A percentile compares a stretch with the other conserved stretches of the same genome.
These are phyloP conservation scores for Cynaeus angustus DNA, from an alignment of 2,888 invertebrate species.

Conservation along the genomic window DNA sequence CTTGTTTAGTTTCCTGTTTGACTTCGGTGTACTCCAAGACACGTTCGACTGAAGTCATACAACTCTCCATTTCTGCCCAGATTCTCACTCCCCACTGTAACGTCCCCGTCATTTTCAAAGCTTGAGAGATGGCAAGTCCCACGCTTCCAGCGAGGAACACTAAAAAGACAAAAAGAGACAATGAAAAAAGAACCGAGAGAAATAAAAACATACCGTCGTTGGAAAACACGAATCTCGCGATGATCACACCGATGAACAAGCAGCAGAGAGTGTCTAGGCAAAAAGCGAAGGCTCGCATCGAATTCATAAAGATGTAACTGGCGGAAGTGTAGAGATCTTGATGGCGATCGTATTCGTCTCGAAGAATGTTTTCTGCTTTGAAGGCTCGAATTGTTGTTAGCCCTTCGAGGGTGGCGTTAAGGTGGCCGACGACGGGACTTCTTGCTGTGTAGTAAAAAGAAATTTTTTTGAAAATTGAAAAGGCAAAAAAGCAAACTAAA, in stretches of 20 bases:
- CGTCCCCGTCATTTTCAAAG: conserved; percentile 77
- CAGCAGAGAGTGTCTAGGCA: conserved; percentile 62
- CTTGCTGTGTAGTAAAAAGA: conserved; percentile 60
- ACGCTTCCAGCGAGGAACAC: conserved; percentile 72
- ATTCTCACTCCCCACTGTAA: conserved; percentile 81
- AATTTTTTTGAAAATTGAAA: too few relatives aligned
- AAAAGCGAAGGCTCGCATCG: conserved; percentile 64
- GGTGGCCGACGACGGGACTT: conserved; percentile 68
- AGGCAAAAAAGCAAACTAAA: too few relatives aligned
- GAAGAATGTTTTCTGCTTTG: conserved; percentile 63
- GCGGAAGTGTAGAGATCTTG: conserved; percentile 67
- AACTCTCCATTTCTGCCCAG: conserved; percentile 86
- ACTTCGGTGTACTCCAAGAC: conserved; percentile 73
- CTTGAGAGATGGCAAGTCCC: conserved; percentile 72
- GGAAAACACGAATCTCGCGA: conserved; percentile 58
- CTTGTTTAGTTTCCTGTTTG: conserved; percentile 65
- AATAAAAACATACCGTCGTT: conserved; percentile 53
- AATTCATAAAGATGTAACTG: conserved; percentile 63
- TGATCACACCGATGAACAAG: conserved; percentile 51
- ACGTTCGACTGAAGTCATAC: conserved; percentile 93
- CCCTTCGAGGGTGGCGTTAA: conserved; percentile 68
- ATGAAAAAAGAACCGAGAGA: conserved; percentile 9
- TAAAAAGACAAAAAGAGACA: conserved; percentile 42
- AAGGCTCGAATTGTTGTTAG: conserved; percentile 66
- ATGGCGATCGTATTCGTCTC: conserved; percentile 66